Conservation (phyloP, 1,140 invertebrate species). For the Pteromalus puparum region DNA sequence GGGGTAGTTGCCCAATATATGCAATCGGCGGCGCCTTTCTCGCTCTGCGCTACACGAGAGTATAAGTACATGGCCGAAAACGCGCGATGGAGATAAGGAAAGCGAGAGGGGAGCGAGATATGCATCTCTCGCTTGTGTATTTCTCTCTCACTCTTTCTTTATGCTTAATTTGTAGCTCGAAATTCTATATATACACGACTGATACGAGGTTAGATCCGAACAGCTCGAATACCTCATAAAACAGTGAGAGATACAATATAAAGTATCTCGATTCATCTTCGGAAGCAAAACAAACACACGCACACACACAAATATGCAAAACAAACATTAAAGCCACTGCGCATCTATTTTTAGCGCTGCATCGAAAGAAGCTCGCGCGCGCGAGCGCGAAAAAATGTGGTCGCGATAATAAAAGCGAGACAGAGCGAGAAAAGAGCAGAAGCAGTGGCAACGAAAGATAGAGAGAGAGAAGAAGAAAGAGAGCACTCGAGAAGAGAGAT, state of each 20-base stretch:
- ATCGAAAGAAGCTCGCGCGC: too few relatives aligned
- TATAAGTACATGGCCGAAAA: neutral
- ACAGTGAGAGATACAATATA: too few relatives aligned
- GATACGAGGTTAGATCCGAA: too few relatives aligned
- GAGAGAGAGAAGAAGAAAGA: slow-evolving; percentile 21
- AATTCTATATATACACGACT: neutral
- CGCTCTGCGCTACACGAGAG: too few relatives aligned
- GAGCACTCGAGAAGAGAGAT: neutral
- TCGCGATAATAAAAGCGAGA: neutral
- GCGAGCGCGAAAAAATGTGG: too few relatives aligned
- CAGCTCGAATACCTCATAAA: too few relatives aligned
- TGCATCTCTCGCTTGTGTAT: neutral
- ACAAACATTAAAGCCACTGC: too few relatives aligned
- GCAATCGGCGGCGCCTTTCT: too few relatives aligned
- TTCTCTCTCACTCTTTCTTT: neutral
- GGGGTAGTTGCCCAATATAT: neutral
- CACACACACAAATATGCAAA: too few relatives aligned
- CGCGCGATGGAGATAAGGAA: neutral
- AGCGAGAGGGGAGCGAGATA: neutral
- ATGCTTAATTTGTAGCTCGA: neutral
- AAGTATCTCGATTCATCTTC: too few relatives aligned
- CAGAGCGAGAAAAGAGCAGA: slow-evolving; percentile 7
- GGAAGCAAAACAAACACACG: too few relatives aligned
- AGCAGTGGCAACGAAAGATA: neutral
- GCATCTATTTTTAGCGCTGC: too few relatives aligned